Base-by-base conservation (phyloP, 2,888 invertebrate genomes). In the Anticlea derivata region DNA sequence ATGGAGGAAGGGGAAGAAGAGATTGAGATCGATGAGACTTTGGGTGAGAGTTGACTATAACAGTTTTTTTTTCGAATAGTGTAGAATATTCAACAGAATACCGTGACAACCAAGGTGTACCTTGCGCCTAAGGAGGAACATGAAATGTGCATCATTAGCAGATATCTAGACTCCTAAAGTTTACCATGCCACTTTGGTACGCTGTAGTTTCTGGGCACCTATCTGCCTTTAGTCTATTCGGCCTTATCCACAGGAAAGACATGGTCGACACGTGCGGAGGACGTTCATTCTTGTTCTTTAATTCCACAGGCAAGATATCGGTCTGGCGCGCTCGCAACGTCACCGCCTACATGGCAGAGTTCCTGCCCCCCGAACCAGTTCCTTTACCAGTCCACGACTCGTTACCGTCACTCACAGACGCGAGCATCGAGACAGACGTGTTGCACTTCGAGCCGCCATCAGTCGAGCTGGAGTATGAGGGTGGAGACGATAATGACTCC, bases 271-370 rank as follows among this genome's bases (percentile, higher is more conserved):
- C n/a, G n/a, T n/a, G n/a, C n/a, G n/a, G n/a, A n/a, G n/a, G n/a
- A n/a, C n/a, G n/a, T n/a, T 4, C 17, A 17, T 17, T 2, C 17
- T 2, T 17, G 17, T 17, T 17, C n/a, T n/a, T n/a, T n/a, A n/a
- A 17, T 38, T 30, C 27, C n/a, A 17, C 74, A 82, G 88, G 87
- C 30, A 87, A 86, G 63, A 64, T 93, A 54, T 91, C 92, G 37
- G 91, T 90, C 7, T 96, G 96, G 96, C 91, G 94, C 2, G 94
- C 94, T 0, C 92, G 94, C 57, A 92, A 92, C 61, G 91, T 95
- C 20, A 93, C 94, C 0, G 86, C 92, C 0, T 95, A 94, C 71
- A 92, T 94, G 81, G 92, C 93, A 1, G 93, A 95, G 37, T 86
- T 94, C 57, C 73, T 96, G 40, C 96, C 96, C 0, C 93, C 93